Evolutionary conservation across 2,113 vertebrate genomes (phyloP).

Genomic region (Phainopepla nitens): DNA sequence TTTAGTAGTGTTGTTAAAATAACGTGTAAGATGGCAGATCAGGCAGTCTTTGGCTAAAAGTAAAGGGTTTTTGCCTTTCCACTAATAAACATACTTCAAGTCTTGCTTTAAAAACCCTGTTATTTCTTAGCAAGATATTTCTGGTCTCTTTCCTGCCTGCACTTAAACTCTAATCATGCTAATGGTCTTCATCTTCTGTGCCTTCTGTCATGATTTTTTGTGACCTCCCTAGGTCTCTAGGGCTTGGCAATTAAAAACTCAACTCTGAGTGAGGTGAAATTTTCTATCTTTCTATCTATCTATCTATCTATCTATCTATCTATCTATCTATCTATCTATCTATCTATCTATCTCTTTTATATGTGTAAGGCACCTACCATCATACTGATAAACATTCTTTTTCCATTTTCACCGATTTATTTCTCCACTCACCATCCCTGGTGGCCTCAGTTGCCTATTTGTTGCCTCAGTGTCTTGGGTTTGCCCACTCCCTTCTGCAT

Average conservation of each 20-base stretch:
- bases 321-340: no score
- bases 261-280: neutral
- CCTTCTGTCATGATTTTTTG: neutral
- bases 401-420: neutral
- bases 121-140: neutral
- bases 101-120: neutral
- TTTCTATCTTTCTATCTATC: no score
- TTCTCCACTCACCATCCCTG: neutral
- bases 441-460: neutral
- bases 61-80: neutral
- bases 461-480: neutral
- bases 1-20: neutral
- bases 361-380: neutral
- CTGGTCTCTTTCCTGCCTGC: neutral
- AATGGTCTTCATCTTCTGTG: neutral
- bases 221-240: neutral
- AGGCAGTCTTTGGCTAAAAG: neutral
- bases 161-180: slow-evolving; percentile 3
- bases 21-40: neutral
- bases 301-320: neutral
- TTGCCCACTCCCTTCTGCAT: neutral
- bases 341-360: neutral
- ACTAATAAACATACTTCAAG: neutral
- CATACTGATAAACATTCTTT: neutral
- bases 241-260: neutral